A percentile compares a stretch with the other conserved stretches of the same genome.
phyloP scores from a whole-genome alignment of 2,797 vertebrate genomes.

The Trichosurus vulpecula region DNA sequence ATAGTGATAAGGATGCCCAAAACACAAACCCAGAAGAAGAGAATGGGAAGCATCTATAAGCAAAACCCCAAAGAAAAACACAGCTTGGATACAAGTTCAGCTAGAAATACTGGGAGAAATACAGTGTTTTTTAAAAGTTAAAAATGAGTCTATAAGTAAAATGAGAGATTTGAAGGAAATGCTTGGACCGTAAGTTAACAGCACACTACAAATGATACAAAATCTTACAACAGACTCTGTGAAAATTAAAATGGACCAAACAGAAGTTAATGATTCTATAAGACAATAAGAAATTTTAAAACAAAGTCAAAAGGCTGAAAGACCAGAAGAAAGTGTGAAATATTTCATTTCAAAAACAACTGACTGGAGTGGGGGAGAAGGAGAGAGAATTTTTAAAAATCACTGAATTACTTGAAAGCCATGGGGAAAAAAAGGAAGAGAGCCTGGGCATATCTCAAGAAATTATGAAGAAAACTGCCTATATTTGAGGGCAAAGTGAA shows the following conservation, averaged over 20 bases:
- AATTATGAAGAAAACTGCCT: not conserved
- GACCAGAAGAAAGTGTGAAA: not conserved
- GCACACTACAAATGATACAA: not conserved
- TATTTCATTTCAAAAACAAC: not conserved
- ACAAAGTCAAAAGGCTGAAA: not conserved
- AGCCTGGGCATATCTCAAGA: not conserved
- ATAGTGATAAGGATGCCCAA: not conserved
- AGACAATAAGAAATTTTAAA: not conserved
- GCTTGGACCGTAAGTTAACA: not conserved
- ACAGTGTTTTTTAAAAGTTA: not conserved
- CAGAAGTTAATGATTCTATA: not conserved
- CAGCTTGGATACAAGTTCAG: not conserved
- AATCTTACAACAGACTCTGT: not conserved
- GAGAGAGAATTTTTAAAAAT: not conserved
- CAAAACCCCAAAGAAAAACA: not conserved
- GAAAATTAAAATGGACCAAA: not conserved
- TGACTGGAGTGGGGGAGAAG: not conserved
- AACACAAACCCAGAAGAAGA: not conserved
- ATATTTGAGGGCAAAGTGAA: not conserved
- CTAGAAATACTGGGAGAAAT: not conserved
- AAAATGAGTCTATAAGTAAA: not conserved
- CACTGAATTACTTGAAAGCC: not conserved
- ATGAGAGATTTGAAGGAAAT: not conserved
- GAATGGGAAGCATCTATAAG: not conserved
- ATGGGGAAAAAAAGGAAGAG: not conserved